phyloP scores from a whole-genome alignment of 2,113 vertebrate species.

The Xerus inauris region DNA sequence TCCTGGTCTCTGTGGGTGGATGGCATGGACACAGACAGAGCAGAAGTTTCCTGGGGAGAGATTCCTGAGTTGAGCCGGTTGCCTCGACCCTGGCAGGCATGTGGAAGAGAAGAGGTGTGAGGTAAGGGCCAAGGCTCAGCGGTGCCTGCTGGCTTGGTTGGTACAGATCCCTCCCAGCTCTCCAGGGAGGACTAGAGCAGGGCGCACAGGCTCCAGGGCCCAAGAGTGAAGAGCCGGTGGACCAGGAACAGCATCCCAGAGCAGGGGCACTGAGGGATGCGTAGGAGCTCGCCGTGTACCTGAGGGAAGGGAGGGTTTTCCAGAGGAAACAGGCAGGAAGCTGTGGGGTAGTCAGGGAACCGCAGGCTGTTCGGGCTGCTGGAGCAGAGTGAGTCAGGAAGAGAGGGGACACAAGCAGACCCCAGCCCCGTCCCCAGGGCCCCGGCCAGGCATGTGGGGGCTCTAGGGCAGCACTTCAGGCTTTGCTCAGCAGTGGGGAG shows the following conservation, averaged over 20 bases:
- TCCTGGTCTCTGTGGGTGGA: neutral
- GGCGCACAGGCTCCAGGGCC: neutral
- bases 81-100: neutral
- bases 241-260: neutral
- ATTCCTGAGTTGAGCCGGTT: neutral
- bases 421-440: neutral
- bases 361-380: neutral
- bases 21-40: neutral
- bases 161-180: too few relatives aligned
- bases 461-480: neutral
- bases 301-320: neutral
- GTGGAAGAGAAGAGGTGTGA: neutral
- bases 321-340: accelerated
- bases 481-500: too few relatives aligned
- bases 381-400: neutral
- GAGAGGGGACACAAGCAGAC: neutral
- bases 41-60: neutral
- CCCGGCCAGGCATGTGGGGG: neutral
- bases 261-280: neutral
- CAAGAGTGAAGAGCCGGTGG: accelerated
- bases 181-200: neutral
- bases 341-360: accelerated
- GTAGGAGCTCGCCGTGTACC: neutral
- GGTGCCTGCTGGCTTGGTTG: accelerated
- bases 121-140: neutral